Evolutionary conservation across 64 coral and sea anemone species (phyloP).

Genomic region (Montipora cactus): DNA sequence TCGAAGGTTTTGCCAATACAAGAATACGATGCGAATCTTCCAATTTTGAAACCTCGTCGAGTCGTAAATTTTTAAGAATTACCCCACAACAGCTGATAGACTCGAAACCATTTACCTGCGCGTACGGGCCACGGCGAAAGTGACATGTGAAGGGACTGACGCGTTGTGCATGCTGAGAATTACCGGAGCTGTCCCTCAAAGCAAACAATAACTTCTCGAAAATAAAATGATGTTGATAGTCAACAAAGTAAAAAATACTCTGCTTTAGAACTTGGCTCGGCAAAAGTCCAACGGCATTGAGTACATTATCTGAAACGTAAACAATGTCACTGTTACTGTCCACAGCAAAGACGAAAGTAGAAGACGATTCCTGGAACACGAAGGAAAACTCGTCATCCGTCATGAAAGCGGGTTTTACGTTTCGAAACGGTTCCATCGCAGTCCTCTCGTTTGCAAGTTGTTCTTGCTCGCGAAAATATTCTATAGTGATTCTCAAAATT

Average conservation of each 20-base stretch:
- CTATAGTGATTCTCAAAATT: slow-evolving; percentile 10
- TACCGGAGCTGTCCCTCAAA: neutral
- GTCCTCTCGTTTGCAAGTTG: neutral
- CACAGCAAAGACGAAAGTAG: neutral
- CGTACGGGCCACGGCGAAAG: neutral
- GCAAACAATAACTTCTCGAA: neutral
- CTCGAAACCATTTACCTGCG: neutral
- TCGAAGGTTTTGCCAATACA: slow-evolving; percentile 11
- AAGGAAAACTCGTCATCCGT: slow-evolving; percentile 1
- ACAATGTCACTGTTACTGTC: neutral
- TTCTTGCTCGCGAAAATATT: slow-evolving; percentile 45
- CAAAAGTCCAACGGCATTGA: neutral
- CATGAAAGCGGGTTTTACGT: neutral
- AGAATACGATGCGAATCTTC: neutral
- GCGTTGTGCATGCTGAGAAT: neutral
- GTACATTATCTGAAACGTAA: slow-evolving; percentile 32
- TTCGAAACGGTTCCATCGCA: neutral
- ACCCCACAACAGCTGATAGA: neutral
- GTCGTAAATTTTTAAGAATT: neutral
- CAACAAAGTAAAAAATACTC: neutral
- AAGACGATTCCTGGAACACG: neutral
- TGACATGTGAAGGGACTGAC: neutral
- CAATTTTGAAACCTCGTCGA: neutral
- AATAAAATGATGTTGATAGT: neutral
- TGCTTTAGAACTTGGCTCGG: neutral